phyloP scores from a whole-genome alignment of 2,113 vertebrate genomes.

The Bettongia penicillata region DNA sequence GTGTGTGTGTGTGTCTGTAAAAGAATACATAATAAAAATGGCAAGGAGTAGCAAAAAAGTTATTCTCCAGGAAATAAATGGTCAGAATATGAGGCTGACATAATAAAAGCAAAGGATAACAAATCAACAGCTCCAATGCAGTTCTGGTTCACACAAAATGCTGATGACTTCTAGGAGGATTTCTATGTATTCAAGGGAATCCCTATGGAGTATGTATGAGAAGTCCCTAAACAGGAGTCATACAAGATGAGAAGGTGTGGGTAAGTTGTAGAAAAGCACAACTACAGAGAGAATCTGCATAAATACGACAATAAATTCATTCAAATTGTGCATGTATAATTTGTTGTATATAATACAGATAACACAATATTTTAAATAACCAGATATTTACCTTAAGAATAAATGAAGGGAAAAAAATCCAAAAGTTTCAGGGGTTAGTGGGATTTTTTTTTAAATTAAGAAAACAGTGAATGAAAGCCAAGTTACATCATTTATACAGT shows the following conservation, averaged over 20 bases:
- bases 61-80: background rate
- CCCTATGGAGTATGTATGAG: background rate
- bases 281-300: background rate
- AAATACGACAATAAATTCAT: background rate
- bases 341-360: background rate
- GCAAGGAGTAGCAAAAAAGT: background rate
- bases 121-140: background rate
- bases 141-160: background rate
- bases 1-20: background rate
- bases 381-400: background rate
- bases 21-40: background rate
- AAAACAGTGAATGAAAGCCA: background rate
- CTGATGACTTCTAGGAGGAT: background rate
- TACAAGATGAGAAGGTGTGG: background rate
- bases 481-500: background rate
- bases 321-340: background rate
- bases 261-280: background rate
- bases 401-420: slow-evolving; percentile 52
- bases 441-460: background rate
- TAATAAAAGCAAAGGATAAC: background rate
- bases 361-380: background rate
- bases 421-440: too few relatives aligned
- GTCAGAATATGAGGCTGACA: background rate
- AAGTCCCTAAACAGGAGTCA: background rate
- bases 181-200: background rate